Evolutionary conservation across 1,140 invertebrate species (phyloP).

Genomic region (Fragariocoptes setiger): DNA sequence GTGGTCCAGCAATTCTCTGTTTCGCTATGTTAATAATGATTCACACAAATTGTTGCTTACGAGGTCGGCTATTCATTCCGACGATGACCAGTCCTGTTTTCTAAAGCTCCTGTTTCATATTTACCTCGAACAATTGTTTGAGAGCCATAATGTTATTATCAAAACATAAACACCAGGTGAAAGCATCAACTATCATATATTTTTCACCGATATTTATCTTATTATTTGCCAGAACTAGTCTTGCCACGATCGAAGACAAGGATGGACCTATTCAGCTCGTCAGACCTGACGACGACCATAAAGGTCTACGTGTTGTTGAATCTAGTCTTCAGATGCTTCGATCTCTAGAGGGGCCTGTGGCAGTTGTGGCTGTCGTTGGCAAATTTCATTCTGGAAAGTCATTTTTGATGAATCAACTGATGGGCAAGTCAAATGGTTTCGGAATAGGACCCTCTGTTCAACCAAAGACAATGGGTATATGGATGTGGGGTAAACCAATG

Average conservation of each 20-base stretch:
- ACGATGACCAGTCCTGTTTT: no score
- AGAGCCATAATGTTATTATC: no score
- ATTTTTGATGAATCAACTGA: constrained; percentile 12
- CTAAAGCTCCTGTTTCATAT: no score
- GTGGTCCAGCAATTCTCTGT: no score
- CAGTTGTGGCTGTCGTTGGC: constrained; percentile 11
- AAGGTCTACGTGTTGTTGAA: constrained; percentile 9
- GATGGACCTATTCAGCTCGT: constrained; percentile 11
- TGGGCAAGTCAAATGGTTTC: constrained; percentile 12
- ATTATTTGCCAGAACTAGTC: no score
- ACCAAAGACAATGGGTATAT: constrained; percentile 13
- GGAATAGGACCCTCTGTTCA: constrained; percentile 10
- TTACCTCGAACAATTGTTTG: no score
- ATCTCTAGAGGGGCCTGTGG: constrained; percentile 8
- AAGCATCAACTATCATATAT: no score
- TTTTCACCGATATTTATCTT: no score
- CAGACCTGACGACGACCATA: constrained; percentile 9
- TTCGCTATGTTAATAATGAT: no score
- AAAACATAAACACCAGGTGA: no score
- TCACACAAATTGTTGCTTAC: no score
- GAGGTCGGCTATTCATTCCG: no score
- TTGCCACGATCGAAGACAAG: constrained; percentile 1
- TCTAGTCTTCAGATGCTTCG: constrained; percentile 7
- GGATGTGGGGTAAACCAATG: constrained; percentile 11
- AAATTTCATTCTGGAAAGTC: constrained; percentile 13